These are phyloP conservation scores for Scaptomyza montana DNA, from an alignment of 1,140 invertebrate genomes.

Conservation along the genomic window DNA sequence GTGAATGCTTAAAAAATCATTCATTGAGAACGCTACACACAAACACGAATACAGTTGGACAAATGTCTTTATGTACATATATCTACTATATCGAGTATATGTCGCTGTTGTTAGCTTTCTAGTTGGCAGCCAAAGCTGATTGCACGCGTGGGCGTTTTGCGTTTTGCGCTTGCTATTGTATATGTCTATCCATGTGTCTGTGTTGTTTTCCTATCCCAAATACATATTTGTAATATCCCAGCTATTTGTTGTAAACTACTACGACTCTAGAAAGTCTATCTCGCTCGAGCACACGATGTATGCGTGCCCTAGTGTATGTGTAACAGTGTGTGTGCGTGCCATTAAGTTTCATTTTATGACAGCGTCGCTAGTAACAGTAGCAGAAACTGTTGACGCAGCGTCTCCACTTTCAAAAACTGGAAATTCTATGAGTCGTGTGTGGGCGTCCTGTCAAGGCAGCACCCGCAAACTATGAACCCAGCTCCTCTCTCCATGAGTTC, in stretches of 20 bases:
- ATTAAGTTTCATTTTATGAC: constrained; percentile 81
- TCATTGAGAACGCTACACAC: constrained; percentile 64
- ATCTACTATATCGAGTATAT: constrained; percentile 44
- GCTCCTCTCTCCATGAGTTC: too few species aligned
- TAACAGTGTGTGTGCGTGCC: constrained; percentile 44
- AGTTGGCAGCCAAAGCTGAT: constrained; percentile 66
- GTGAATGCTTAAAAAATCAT: constrained; percentile 73
- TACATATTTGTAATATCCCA: constrained; percentile 69
- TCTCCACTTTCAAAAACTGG: constrained; percentile 72
- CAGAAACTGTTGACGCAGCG: constrained; percentile 78
- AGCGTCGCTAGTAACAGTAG: constrained; percentile 52
- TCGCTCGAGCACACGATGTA: constrained; percentile 10
- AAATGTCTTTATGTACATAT: constrained; percentile 26
- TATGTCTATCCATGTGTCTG: neutral
- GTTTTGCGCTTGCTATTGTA: constrained; percentile 30
- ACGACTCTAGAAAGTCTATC: constrained; percentile 50
- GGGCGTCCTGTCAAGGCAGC: constrained; percentile 50
- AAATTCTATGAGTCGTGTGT: constrained; percentile 52
- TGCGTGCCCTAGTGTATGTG: neutral
- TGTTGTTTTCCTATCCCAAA: constrained; percentile 77
- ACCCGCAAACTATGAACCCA: too few species aligned
- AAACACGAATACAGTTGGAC: constrained; percentile 17
- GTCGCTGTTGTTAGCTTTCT: constrained; percentile 43
- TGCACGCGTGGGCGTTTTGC: constrained; percentile 64
- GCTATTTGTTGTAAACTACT: constrained; percentile 71